Percentiles rank a stretch among this genome's conserved stretches.
Conservation (phyloP, 2,797 vertebrate genomes). For the Tachyglossus aculeatus region DNA sequence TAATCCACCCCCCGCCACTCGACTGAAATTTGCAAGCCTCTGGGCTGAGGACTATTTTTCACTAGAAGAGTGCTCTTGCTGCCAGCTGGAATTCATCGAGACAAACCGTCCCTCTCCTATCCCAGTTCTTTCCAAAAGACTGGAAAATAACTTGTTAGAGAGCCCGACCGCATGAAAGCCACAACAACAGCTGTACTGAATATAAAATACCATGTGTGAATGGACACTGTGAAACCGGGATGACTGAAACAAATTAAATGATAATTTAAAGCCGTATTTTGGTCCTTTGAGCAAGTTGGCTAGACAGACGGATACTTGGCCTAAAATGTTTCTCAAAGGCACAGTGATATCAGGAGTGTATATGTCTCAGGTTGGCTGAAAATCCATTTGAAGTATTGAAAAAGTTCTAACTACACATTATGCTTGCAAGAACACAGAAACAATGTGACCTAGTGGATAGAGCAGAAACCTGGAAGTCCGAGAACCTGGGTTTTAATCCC, state of each 20-base stretch:
- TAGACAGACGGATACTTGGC: constrained; percentile 8
- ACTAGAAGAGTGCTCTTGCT: constrained; percentile 43
- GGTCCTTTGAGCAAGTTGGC: constrained; percentile 38
- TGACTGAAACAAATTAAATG: constrained; percentile 43
- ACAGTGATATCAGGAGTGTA: constrained; percentile 12
- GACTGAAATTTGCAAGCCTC: constrained; percentile 46
- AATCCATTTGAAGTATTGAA: constrained; percentile 38
- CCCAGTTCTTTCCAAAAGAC: constrained; percentile 55
- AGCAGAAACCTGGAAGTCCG: too few relatives aligned
- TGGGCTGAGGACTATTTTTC: constrained; percentile 51
- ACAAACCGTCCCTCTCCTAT: constrained; percentile 53
- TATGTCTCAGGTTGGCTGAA: constrained; percentile 3
- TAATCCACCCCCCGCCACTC: constrained; percentile 31
- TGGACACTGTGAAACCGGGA: constrained; percentile 42
- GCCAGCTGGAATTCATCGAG: constrained; percentile 62
- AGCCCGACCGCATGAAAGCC: constrained; percentile 47
- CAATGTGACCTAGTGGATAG: too few relatives aligned
- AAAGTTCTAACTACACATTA: constrained; percentile 22
- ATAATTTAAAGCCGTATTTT: constrained; percentile 37
- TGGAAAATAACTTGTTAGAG: constrained; percentile 65
- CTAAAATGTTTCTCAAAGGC: constrained; percentile 3
- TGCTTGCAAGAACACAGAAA: constrained; percentile 41
- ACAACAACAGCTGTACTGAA: constrained; percentile 50
- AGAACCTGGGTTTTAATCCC: too few relatives aligned
- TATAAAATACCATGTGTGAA: constrained; percentile 29